These are phyloP conservation scores for Sitta europaea DNA, from an alignment of 2,113 vertebrate genomes.

Conservation along the genomic window DNA sequence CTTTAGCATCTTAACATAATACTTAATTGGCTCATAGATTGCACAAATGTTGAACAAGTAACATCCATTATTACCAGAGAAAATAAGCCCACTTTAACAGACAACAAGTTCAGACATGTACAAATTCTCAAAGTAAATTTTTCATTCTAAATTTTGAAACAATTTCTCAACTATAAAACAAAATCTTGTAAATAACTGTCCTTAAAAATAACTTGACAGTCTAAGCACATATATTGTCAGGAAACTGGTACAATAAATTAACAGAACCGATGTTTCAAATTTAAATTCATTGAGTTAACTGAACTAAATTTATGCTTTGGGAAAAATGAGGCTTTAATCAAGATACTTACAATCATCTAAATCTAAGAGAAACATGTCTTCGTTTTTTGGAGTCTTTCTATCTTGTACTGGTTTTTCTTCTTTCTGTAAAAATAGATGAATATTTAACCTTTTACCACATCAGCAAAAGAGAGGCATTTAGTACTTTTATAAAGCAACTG, in stretches of 20 bases:
- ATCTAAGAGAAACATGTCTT: slow-evolving; percentile 86
- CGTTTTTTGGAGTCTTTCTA: slow-evolving; percentile 54
- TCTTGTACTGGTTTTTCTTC: slow-evolving; percentile 63
- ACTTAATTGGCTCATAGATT: not conserved
- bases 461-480: not conserved
- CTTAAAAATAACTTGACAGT: not conserved
- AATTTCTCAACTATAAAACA: not conserved
- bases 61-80: not conserved
- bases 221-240: not conserved
- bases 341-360: slow-evolving; percentile 91
- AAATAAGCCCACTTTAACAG: not conserved
- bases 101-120: not conserved
- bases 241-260: not conserved
- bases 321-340: not conserved
- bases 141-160: not conserved
- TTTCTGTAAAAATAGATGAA: slow-evolving; percentile 74
- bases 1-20: not conserved
- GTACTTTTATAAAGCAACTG: not conserved
- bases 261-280: not conserved
- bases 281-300: not conserved
- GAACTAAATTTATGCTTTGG: not conserved
- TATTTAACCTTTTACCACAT: not conserved
- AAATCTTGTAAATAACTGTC: not conserved
- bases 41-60: not conserved
- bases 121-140: not conserved